Evolutionary conservation across 2,888 invertebrate species (phyloP), one percentile per base, ranked within the genome.

Genomic region (Bedellia somnulentella): DNA sequence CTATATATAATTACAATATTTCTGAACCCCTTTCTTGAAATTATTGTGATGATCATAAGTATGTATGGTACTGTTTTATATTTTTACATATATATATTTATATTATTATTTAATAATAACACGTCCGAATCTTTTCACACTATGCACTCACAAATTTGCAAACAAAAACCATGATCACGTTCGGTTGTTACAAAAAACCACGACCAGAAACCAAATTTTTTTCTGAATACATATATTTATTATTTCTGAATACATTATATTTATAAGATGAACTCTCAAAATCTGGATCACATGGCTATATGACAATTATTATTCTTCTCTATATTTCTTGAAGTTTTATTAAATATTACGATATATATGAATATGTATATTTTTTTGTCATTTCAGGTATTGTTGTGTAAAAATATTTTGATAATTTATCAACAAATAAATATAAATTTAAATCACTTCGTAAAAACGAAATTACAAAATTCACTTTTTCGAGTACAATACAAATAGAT

Each of bases 331-430:
- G 11, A 30, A 15, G 13, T 18, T 31, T 31, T 17, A 17, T 22
- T 31, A 26, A 14, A 21, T 31, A 10, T 25, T 31, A 12, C 14
- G 13, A 31, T 22, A 26, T 14, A 26, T 26, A 26, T 17, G 16
- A 15, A 12, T 27, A 27, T 27, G 13, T 18, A 29, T 29, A 18
- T 23, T 29, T 30, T 22, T 24, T 11, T 25, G 13, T 25, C 25
- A 30, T 30, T 52, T 68, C 61, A 68, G 64, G 61, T 68, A 63
- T 57, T 70, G 59, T 71, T 70, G 59, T 71, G 70, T 71, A 71
- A 73, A 73, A 71, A 73, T 71, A 71, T 58, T 59, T 62, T 24
- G 25, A 30, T 30, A 68, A 66, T 66, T 59, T 57, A 56, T 52
- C 46, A 44, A 58, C 57, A 71, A 70, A 67, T 28, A 70, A 70